Percentiles rank a stretch among this genome's conserved stretches.
phyloP scores from a whole-genome alignment of 2,113 vertebrate species.

The Lophochroa leadbeateri region DNA sequence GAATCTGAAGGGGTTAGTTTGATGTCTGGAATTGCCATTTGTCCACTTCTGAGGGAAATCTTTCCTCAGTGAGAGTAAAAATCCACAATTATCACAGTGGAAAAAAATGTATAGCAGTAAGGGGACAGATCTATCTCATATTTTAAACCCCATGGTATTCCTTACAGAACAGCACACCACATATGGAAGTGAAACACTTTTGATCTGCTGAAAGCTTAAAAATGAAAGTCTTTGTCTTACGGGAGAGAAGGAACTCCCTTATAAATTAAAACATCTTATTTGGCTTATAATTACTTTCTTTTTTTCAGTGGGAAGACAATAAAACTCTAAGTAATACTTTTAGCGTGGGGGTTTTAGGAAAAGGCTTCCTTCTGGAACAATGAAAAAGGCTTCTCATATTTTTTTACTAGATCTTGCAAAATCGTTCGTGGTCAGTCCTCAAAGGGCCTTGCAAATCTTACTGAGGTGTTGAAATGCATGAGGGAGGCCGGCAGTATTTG shows the following conservation, averaged over 20 bases:
- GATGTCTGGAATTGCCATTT: not conserved
- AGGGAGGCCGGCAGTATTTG: not conserved
- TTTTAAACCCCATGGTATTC: not conserved
- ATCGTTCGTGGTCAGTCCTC: not conserved
- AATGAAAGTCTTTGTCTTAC: not conserved
- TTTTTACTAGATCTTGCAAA: not conserved
- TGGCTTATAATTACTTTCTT: not conserved
- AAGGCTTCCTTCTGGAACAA: not conserved
- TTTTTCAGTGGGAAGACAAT: not conserved
- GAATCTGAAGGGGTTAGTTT: not conserved
- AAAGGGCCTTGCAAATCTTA: not conserved
- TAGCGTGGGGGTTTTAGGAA: not conserved
- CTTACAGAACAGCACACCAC: not conserved
- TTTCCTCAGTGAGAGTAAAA: not conserved
- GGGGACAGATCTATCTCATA: not conserved
- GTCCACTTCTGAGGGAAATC: not conserved
- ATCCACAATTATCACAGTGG: not conserved
- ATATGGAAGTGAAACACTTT: not conserved
- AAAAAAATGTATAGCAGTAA: not conserved
- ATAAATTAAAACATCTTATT: not conserved
- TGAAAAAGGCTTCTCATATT: not conserved
- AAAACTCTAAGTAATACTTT: not conserved
- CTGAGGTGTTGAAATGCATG: not conserved
- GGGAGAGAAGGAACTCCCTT: not conserved
- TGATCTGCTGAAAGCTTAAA: constrained; percentile 26